Evolutionary conservation across 2,797 vertebrate species (phyloP).

Genomic region (Paguma larvata): DNA sequence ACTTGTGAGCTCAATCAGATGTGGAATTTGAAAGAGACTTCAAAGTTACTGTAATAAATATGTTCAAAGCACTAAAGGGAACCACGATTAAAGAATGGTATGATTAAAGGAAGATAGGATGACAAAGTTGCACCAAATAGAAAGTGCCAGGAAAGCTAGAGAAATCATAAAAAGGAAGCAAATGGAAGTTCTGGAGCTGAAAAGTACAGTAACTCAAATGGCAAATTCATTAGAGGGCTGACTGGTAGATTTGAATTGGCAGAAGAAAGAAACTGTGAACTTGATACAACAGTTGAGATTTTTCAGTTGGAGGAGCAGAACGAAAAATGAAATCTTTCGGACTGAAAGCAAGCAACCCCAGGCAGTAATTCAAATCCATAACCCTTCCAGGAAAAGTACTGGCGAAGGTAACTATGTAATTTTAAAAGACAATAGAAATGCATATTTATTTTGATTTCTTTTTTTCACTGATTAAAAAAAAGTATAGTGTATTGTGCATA

Average conservation of each 20-base stretch:
- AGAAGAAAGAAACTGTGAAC: slow-evolving; percentile 6
- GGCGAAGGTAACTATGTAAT: not conserved
- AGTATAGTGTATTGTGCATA: not conserved
- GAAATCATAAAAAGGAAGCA: not conserved
- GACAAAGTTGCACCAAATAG: not conserved
- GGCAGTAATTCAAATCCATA: slow-evolving; percentile 5
- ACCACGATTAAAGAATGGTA: not conserved
- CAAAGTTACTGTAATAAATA: not conserved
- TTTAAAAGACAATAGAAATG: not conserved
- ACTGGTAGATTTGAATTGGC: not conserved
- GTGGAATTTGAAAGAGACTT: not conserved
- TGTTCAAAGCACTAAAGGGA: slow-evolving; percentile 10
- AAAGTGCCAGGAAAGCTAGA: not conserved
- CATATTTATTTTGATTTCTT: not conserved
- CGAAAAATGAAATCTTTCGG: not conserved
- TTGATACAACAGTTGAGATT: not conserved
- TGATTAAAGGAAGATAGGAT: not conserved
- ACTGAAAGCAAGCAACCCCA: not conserved
- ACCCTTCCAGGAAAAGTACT: not conserved
- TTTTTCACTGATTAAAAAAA: not conserved
- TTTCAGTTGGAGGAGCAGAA: not conserved
- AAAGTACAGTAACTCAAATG: not conserved
- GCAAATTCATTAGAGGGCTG: not conserved
- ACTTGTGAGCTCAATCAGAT: not conserved
- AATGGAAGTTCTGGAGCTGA: slow-evolving; percentile 18